Evolutionary conservation across 2,113 vertebrate species (phyloP).

Genomic region (Myrmophylax atrothorax): DNA sequence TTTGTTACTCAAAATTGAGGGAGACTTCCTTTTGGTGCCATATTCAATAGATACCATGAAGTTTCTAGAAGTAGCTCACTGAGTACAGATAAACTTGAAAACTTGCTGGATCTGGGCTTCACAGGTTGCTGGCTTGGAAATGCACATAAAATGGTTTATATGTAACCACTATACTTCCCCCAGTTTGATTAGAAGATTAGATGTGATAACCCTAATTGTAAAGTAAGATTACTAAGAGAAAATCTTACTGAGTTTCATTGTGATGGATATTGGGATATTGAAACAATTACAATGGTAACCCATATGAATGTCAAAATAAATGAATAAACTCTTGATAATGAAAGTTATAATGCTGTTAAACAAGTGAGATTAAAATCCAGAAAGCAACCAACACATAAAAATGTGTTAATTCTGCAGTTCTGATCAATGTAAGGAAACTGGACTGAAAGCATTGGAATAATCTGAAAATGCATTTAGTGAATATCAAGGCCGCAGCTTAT

Average conservation of each 20-base stretch:
- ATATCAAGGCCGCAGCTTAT: neutral
- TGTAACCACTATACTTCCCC: neutral
- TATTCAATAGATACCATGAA: neutral
- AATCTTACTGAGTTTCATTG: conserved; percentile 17
- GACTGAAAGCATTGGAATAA: neutral
- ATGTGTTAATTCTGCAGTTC: neutral
- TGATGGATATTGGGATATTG: conserved; percentile 13
- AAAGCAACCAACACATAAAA: neutral
- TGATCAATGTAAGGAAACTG: conserved; percentile 1
- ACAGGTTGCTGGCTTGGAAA: neutral
- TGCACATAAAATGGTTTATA: neutral
- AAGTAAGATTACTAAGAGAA: neutral
- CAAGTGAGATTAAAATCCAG: conserved; percentile 18
- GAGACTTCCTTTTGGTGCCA: neutral
- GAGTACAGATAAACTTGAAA: neutral
- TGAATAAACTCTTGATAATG: conserved; percentile 9
- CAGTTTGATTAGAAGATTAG: neutral
- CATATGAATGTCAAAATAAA: conserved; percentile 31
- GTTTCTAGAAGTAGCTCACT: neutral
- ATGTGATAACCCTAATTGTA: conserved; percentile 23
- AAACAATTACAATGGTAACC: neutral
- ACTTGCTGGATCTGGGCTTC: neutral
- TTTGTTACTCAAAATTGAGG: neutral
- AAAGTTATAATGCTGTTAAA: conserved; percentile 32
- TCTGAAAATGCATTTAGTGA: neutral